Conservation (phyloP, 2,797 vertebrate genomes). For the Propithecus deckenii region DNA sequence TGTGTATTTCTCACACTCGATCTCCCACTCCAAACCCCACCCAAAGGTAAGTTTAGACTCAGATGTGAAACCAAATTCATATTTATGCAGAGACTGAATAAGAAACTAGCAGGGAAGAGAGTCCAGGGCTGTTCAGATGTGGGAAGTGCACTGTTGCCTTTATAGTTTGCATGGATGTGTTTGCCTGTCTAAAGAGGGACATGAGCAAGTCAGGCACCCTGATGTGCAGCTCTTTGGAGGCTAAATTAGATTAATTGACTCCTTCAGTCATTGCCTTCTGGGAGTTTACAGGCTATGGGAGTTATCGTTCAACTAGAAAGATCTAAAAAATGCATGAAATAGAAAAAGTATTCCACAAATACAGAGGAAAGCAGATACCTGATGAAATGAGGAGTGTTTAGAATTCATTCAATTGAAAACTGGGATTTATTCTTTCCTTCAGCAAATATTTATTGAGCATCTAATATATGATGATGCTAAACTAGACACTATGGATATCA, state of each 20-base stretch:
- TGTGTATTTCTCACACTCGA: not conserved
- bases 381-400: not conserved
- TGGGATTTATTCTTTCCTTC: not conserved
- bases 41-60: not conserved
- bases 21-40: not conserved
- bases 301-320: not conserved
- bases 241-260: slow-evolving; percentile 5
- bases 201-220: not conserved
- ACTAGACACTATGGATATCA: not conserved
- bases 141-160: not conserved
- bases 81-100: not conserved
- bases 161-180: not conserved
- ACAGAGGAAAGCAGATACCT: not conserved
- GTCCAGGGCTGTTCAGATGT: not conserved
- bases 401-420: not conserved
- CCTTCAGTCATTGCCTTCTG: not conserved
- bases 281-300: not conserved
- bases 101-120: not conserved
- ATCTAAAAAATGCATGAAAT: not conserved
- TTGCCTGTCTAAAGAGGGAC: not conserved
- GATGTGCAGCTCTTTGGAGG: not conserved
- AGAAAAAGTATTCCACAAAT: not conserved
- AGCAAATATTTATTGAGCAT: not conserved
- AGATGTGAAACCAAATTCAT: not conserved
- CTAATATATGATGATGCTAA: not conserved